Conservation (phyloP, 2,888 invertebrate species). For the Dolomedes plantarius region DNA sequence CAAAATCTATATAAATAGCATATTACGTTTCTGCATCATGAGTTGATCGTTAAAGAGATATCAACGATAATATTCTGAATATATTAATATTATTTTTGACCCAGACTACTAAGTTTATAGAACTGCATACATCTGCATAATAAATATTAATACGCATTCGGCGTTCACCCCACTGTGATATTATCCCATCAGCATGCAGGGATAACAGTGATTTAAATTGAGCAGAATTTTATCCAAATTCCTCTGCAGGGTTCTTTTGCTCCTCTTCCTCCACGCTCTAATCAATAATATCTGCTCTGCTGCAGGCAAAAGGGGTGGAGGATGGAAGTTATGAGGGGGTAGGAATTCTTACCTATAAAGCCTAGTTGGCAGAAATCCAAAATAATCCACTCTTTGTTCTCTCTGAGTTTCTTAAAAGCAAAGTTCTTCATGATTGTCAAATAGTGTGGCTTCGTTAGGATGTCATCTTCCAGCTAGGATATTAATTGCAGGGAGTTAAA, state of each 20-base stretch:
- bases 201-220: too few species aligned
- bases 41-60: too few species aligned
- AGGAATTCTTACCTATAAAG: constrained; percentile 81
- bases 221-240: constrained; percentile 3
- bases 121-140: too few species aligned
- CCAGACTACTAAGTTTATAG: too few species aligned
- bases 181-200: too few species aligned
- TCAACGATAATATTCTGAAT: too few species aligned
- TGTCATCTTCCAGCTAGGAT: constrained; percentile 92
- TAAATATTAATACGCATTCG: too few species aligned
- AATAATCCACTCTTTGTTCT: constrained; percentile 90
- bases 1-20: too few species aligned
- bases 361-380: constrained; percentile 95
- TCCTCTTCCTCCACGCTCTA: background rate
- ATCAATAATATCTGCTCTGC: constrained; percentile 47
- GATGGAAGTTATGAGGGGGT: constrained; percentile 45
- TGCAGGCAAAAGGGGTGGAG: background rate
- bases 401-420: constrained; percentile 86
- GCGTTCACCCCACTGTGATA: too few species aligned
- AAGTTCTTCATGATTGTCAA: constrained; percentile 90
- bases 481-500: constrained; percentile 26
- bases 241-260: background rate
- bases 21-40: too few species aligned
- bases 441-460: constrained; percentile 88
- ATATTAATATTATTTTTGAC: too few species aligned